phyloP scores from a whole-genome alignment of 2,888 invertebrate species.

The Miltochrista miniata region DNA sequence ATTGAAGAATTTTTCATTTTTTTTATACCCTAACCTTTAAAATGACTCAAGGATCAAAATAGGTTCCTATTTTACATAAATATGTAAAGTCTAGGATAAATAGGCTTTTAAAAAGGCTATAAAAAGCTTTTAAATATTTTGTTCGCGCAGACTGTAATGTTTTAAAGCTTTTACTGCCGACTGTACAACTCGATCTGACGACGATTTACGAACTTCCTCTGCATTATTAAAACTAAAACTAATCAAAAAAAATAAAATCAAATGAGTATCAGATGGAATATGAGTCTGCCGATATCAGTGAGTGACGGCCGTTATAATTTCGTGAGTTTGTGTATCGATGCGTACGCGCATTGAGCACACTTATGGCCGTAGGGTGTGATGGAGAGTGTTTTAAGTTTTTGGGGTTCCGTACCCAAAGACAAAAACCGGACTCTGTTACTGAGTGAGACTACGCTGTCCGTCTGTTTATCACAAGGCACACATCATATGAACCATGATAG shows the following conservation, averaged over 20 bases:
- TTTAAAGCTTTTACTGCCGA: not conserved
- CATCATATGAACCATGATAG: no score
- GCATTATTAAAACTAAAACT: constrained; percentile 4
- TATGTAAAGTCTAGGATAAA: no score
- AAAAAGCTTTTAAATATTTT: no score
- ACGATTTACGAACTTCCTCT: not conserved
- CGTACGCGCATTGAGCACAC: constrained; percentile 35
- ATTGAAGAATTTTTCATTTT: no score
- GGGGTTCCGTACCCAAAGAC: no score
- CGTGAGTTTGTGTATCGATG: constrained; percentile 54
- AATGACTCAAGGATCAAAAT: no score
- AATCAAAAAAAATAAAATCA: constrained; percentile 14
- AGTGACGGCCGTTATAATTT: constrained; percentile 66
- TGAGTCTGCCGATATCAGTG: constrained; percentile 59
- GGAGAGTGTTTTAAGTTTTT: constrained; percentile 1
- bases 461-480: no score
- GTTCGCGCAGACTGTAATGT: not conserved
- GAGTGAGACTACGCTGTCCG: no score
- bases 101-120: no score
- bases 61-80: not conserved
- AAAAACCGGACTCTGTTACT: no score
- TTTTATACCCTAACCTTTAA: no score
- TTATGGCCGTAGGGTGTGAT: constrained; percentile 15
- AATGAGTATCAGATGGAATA: constrained; percentile 40
- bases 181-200: not conserved